phyloP scores from a whole-genome alignment of 2,888 invertebrate species.

The Hoplodrina blanda region DNA sequence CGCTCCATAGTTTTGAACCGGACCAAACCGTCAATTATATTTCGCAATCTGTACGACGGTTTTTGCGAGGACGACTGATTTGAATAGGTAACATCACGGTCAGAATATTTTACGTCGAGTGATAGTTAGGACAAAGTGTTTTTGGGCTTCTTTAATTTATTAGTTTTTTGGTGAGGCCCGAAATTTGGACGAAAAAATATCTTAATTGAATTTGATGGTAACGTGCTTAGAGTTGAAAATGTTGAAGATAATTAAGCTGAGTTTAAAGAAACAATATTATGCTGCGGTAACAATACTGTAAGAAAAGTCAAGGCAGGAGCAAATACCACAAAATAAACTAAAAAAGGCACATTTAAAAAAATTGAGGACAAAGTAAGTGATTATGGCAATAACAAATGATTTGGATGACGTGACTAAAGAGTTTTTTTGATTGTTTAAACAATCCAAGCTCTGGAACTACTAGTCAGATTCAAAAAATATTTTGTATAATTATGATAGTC shows the following conservation, averaged over 20 bases:
- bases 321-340: too few species aligned
- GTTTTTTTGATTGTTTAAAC: too few species aligned
- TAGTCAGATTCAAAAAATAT: too few species aligned
- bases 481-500: too few species aligned
- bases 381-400: too few species aligned
- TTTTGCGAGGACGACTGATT: conserved; percentile 77
- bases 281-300: neutral
- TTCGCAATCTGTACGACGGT: conserved; percentile 76
- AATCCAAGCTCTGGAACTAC: too few species aligned
- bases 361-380: too few species aligned
- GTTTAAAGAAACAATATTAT: too few species aligned
- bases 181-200: conserved; percentile 21
- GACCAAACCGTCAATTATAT: conserved; percentile 83
- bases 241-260: neutral
- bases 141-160: conserved; percentile 53
- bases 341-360: too few species aligned
- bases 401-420: too few species aligned
- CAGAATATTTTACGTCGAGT: conserved; percentile 66
- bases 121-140: conserved; percentile 56
- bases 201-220: conserved; percentile 40
- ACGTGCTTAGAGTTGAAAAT: conserved; percentile 23
- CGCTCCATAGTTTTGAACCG: conserved; percentile 69
- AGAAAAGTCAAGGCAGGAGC: neutral
- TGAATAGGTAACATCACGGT: conserved; percentile 71
- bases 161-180: conserved; percentile 24